Base-by-base conservation (phyloP, 2,888 invertebrate species). In the Hydropsyche betteni region DNA sequence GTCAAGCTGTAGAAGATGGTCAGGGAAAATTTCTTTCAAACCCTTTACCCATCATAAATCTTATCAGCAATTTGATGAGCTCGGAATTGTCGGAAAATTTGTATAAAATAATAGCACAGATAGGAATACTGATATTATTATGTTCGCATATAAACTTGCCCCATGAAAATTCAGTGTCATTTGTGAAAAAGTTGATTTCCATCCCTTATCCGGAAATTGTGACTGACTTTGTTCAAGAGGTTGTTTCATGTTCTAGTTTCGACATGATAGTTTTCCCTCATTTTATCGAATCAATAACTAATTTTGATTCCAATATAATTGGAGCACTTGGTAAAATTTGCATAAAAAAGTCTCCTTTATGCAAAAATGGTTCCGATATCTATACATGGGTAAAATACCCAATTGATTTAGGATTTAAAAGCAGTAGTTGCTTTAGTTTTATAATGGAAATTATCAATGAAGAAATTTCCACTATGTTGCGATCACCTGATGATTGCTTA, bases 161-260 rank as follows among this genome's bases (percentile, higher is more conserved):
- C 2, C 94, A 94, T 84, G 91, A 94, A 82, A 90, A 91, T 82
- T 90, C 93, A 0, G 91, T 91, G 51, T 87, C 89, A n/a, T 85
- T 94, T 73, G 88, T 92, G 0, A 88, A 90, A 81, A 91, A 91
- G 79, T 84, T 92, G 34, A 82, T 94, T 44, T 86, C 86, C 10
- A 82, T 91, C 10, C 85, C 88, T 7, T 86, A 90, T 74, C 86
- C 88, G 68, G 84, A 85, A 50, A 86, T 92, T 16, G 86, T 91
- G 50, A 87, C 92, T 70, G 86, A 89, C 75, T 91, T 93, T 81
- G 89, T 93, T 2, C 88, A 90, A 80, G 89, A 90, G 83, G 89
- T 94, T 4, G 86, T 89, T 52, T 83, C 87, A 50, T 92, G 91
- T 81, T 87, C 91, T 0, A 90, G 91, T 71, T 94, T 94, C 83